These are phyloP conservation scores for Drosophila mulleri DNA, from an alignment of 2,888 invertebrate species.

Conservation along the genomic window DNA sequence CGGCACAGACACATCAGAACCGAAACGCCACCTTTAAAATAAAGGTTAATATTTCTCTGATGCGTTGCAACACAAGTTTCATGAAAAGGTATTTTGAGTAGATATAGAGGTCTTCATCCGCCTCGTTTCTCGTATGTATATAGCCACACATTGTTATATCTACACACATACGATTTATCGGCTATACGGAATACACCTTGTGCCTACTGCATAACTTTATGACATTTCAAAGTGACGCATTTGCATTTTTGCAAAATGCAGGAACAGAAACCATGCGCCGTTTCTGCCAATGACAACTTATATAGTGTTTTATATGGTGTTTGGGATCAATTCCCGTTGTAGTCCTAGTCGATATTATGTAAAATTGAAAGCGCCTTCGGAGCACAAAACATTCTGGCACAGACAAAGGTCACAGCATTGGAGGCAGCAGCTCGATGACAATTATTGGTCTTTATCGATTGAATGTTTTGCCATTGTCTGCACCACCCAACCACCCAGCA, in stretches of 20 bases:
- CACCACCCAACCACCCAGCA: neutral
- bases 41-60: too few species aligned
- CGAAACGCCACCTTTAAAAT: too few species aligned
- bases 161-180: neutral
- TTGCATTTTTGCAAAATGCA: neutral
- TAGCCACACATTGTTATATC: neutral
- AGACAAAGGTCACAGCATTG: constrained; percentile 60
- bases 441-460: constrained; percentile 60
- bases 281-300: constrained; percentile 34
- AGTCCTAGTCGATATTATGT: constrained; percentile 4
- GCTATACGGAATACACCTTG: neutral
- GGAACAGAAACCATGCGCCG: neutral
- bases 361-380: neutral
- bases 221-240: constrained; percentile 16
- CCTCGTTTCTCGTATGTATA: neutral
- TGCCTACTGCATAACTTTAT: neutral
- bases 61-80: too few species aligned
- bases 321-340: constrained; percentile 14
- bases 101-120: neutral
- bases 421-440: constrained; percentile 13
- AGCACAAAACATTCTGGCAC: constrained; percentile 15
- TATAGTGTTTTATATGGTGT: neutral
- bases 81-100: neutral
- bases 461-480: constrained; percentile 40
- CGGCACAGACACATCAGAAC: too few species aligned